A percentile compares a stretch with the other conserved stretches of the same genome.
Conservation (phyloP, 2,113 vertebrate genomes). For the Casuarius casuarius region DNA sequence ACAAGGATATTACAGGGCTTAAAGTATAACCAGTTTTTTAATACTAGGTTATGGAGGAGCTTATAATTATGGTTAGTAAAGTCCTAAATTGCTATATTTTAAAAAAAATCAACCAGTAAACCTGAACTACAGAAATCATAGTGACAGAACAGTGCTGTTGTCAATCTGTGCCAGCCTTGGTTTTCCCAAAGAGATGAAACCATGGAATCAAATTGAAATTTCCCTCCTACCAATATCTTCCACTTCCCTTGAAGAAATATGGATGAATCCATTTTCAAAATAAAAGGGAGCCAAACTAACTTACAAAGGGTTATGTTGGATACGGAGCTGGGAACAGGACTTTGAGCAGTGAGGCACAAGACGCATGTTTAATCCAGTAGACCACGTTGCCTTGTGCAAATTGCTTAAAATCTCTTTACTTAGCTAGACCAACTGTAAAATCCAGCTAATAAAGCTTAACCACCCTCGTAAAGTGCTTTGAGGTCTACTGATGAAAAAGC, state of each 20-base stretch:
- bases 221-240: background rate
- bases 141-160: background rate
- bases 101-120: background rate
- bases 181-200: background rate
- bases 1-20: background rate
- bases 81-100: background rate
- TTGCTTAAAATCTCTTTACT: constrained; percentile 51
- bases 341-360: background rate
- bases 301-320: background rate
- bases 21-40: background rate
- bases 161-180: background rate
- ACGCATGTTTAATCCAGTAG: constrained; percentile 13
- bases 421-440: constrained; percentile 62
- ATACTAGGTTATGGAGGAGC: background rate
- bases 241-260: background rate
- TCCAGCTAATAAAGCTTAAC: constrained; percentile 59
- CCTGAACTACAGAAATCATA: background rate
- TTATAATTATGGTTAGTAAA: background rate
- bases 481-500: background rate
- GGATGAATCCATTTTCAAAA: background rate
- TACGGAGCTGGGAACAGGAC: background rate
- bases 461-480: constrained; percentile 45
- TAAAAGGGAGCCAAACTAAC: background rate
- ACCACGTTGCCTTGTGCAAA: background rate
- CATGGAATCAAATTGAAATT: background rate